A percentile compares a stretch with the other conserved stretches of the same genome.
phyloP scores from a whole-genome alignment of 2,113 vertebrate genomes.

The Forbesichthys agassizii region DNA sequence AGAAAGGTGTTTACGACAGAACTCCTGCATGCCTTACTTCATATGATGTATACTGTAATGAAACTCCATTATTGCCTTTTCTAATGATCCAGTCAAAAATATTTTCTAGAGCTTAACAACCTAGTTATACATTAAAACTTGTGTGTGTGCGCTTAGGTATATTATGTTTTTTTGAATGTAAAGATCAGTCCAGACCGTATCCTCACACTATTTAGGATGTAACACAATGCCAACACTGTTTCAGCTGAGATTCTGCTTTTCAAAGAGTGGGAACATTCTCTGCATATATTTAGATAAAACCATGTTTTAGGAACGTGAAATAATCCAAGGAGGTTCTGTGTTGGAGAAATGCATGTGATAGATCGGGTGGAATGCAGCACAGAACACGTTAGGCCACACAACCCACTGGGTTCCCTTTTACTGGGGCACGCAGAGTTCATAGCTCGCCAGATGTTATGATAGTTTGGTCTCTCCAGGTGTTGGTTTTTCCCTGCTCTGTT shows the following conservation, averaged over 20 bases:
- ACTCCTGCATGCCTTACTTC: no score
- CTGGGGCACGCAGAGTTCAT: conserved; percentile 47
- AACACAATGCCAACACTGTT: conserved; percentile 59
- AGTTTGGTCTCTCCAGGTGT: conserved; percentile 48
- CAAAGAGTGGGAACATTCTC: conserved; percentile 24
- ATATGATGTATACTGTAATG: conserved; percentile 20
- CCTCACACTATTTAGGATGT: conserved; percentile 55
- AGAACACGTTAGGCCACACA: conserved; percentile 47
- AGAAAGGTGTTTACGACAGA: no score
- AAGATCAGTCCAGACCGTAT: conserved; percentile 54
- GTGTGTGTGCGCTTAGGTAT: neutral
- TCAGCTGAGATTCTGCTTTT: conserved; percentile 31
- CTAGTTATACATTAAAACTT: no score
- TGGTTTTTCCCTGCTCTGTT: conserved; percentile 19
- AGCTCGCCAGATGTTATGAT: conserved; percentile 56
- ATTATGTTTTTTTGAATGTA: no score
- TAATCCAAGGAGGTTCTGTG: conserved; percentile 63
- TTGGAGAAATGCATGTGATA: conserved; percentile 51
- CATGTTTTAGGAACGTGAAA: conserved; percentile 46
- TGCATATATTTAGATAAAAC: conserved; percentile 47
- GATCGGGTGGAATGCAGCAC: conserved; percentile 45
- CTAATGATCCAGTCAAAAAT: neutral
- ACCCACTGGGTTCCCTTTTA: conserved; percentile 40
- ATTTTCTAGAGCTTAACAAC: conserved; percentile 10
- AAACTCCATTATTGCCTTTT: conserved; percentile 18